These are phyloP conservation scores for Aphis gossypii DNA, from an alignment of 1,140 invertebrate genomes.

Conservation along the genomic window DNA sequence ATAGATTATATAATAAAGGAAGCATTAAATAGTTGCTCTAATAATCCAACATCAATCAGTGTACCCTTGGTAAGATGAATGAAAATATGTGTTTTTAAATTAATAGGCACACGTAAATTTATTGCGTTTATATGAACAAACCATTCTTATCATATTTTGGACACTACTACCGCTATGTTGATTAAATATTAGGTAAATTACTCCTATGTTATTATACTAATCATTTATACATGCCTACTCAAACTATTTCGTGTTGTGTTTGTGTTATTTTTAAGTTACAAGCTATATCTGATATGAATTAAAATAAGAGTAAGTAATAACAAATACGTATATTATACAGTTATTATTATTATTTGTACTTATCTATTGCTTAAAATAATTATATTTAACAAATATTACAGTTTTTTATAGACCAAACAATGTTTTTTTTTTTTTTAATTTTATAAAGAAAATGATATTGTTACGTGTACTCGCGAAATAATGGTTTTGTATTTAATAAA, in stretches of 20 bases:
- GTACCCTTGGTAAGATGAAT: conserved; percentile 15
- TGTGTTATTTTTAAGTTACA: background rate
- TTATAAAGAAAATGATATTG: background rate
- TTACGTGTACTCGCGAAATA: background rate
- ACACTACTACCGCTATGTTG: too few relatives aligned
- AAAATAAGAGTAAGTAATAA: background rate
- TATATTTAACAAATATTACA: background rate
- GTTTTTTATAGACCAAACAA: background rate
- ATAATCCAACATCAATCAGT: background rate
- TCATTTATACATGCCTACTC: too few relatives aligned
- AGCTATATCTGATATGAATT: background rate
- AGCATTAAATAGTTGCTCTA: background rate
- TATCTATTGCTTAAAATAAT: background rate
- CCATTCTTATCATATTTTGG: background rate
- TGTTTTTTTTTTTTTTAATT: background rate
- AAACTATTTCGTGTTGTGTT: background rate
- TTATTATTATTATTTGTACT: background rate
- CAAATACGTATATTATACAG: background rate
- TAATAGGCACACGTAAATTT: background rate
- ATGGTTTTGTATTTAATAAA: background rate
- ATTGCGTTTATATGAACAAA: background rate
- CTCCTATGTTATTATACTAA: too few relatives aligned
- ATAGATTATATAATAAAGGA: background rate
- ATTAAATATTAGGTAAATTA: too few relatives aligned
- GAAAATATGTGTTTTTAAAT: background rate